A percentile compares a stretch with the other conserved stretches of the same genome.
These are phyloP conservation scores for Trichogramma pretiosum DNA, from an alignment of 1,140 invertebrate genomes.

Conservation along the genomic window DNA sequence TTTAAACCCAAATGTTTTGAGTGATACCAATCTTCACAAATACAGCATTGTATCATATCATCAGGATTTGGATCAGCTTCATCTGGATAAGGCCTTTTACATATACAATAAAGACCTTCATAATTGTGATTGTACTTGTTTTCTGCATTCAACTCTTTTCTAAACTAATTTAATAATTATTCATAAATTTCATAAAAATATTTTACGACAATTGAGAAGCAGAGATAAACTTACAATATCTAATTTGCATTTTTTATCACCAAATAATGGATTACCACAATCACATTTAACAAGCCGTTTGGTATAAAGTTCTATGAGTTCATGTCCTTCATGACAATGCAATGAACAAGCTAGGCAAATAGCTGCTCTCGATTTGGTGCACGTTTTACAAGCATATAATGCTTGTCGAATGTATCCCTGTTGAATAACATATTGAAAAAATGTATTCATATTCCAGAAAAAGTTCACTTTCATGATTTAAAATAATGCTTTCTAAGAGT, in stretches of 20 bases:
- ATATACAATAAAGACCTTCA: constrained; percentile 84
- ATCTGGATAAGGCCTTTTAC: constrained; percentile 92
- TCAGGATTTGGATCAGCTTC: constrained; percentile 69
- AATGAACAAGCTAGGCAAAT: constrained; percentile 92
- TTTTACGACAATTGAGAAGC: background rate
- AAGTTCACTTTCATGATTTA: too few species aligned
- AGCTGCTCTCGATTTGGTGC: constrained; percentile 66
- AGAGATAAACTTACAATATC: constrained; percentile 51
- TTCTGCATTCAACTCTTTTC: constrained; percentile 57
- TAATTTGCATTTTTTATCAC: constrained; percentile 61
- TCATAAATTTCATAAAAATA: constrained; percentile 14
- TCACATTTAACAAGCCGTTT: constrained; percentile 95
- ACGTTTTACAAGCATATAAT: constrained; percentile 90
- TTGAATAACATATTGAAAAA: constrained; percentile 9
- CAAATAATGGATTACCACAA: constrained; percentile 88
- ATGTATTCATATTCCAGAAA: background rate
- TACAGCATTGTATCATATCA: constrained; percentile 92
- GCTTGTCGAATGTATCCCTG: constrained; percentile 94
- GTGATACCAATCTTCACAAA: constrained; percentile 99
- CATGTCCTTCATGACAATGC: constrained; percentile 92
- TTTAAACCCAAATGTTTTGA: too few species aligned
- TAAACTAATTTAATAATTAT: constrained; percentile 39
- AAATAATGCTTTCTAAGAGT: too few species aligned
- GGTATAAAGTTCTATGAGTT: constrained; percentile 93
- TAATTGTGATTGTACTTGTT: constrained; percentile 97